Base-by-base conservation (phyloP, 2,113 vertebrate genomes). In the Tor tambroides region DNA sequence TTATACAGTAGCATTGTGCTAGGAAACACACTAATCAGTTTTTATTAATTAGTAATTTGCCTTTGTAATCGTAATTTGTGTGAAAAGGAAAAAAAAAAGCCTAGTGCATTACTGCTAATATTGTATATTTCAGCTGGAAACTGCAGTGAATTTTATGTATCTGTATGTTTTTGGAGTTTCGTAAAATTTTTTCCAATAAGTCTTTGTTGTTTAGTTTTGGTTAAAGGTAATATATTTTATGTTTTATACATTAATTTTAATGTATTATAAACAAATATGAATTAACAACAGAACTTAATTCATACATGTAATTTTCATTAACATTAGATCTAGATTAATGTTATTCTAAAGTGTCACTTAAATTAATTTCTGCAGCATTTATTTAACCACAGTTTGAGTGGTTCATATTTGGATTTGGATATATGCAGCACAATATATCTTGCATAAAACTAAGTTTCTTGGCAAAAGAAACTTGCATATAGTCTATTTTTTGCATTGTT, bases 401-500 rank as follows among this genome's bases (percentile, higher is more conserved):
- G 11, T 63, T 63, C n/a, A 63, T 63, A 63, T 63, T 63, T 63
- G 11, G 65, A 67, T 67, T 28, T 67, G 65, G 14, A 67, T 30
- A 30, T 67, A 30, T 30, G 28, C 63, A 15, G 0, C 30, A 15
- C 26, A 30, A 30, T 14, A 30, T 67, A 5, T 67, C 12, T 67
- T 67, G 28, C 65, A 38, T 72, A 38, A 72, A 71, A 71, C 69
- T 35, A 71, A 23, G 30, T 38, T 72, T 72, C 69, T 23, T 72
- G 69, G 69, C 9, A 6, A 72, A 8, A 19, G 30, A 72, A 41
- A 72, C 19, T 72, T 72, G 19, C 19, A 72, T 72, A 41, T n/a
- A 41, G 71, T 41, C 71, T 74, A 74, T 74, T 41, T 12, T n/a
- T 51, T 19, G 26, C 26, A 26, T 78, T 61, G 11, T 26, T 80